These are phyloP conservation scores for Idris sp. DNA, from an alignment of 1,140 invertebrate species.

Conservation along the genomic window DNA sequence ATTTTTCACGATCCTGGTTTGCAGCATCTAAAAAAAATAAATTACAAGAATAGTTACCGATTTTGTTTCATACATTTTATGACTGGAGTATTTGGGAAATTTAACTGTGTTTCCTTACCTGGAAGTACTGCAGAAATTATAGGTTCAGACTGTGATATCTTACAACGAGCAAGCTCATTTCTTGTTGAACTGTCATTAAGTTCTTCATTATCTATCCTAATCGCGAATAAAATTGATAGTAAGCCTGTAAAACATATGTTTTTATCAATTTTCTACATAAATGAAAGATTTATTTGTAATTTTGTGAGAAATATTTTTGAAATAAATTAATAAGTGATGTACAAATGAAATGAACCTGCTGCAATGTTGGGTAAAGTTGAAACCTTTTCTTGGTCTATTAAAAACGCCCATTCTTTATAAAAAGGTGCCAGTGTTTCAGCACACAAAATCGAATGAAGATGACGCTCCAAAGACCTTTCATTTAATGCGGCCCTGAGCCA, in stretches of 20 bases:
- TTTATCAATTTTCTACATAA: no score
- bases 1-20: slow-evolving; percentile 78
- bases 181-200: slow-evolving; percentile 82
- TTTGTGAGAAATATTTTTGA: no score
- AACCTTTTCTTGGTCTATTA: slow-evolving; percentile 86
- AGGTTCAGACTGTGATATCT: slow-evolving; percentile 77
- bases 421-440: slow-evolving; percentile 83
- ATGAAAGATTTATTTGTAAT: no score
- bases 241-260: no score
- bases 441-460: slow-evolving; percentile 86
- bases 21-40: slow-evolving; percentile 68
- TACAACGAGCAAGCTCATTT: slow-evolving; percentile 68
- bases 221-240: no score
- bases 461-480: slow-evolving; percentile 92
- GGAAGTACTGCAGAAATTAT: slow-evolving; percentile 77
- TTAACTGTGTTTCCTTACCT: slow-evolving; percentile 56
- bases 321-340: slow-evolving; percentile 10
- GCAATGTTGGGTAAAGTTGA: slow-evolving; percentile 89
- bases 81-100: no score
- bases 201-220: slow-evolving; percentile 91
- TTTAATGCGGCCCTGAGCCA: slow-evolving; percentile 92
- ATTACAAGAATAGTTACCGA: not conserved
- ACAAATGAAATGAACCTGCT: slow-evolving; percentile 80
- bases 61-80: no score
- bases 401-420: slow-evolving; percentile 91